These are phyloP conservation scores for Catamblyrhynchus diadema DNA, from an alignment of 2,797 vertebrate genomes.

Conservation along the genomic window DNA sequence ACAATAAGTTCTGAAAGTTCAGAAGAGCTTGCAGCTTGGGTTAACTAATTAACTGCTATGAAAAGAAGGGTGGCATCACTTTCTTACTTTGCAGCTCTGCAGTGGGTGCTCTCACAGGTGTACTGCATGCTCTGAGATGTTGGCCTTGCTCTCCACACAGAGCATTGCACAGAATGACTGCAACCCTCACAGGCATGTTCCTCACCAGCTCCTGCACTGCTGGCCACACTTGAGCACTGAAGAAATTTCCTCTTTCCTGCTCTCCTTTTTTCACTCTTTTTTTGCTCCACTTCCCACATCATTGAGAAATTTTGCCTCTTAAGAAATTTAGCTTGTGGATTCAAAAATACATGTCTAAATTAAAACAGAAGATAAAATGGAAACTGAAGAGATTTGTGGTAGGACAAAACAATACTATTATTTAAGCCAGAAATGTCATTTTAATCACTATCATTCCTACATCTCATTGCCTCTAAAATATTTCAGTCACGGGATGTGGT, in stretches of 20 bases:
- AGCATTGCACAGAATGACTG: not conserved
- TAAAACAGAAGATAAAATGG: not conserved
- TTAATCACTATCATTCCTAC: not conserved
- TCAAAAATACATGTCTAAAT: not conserved
- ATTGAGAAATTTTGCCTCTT: not conserved
- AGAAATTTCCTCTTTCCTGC: not conserved
- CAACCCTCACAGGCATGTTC: accelerated
- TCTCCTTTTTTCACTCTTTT: not conserved
- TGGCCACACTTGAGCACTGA: not conserved
- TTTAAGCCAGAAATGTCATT: not conserved
- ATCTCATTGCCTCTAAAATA: not conserved
- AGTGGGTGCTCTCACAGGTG: not conserved
- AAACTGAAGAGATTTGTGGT: not conserved
- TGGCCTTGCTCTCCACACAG: accelerated
- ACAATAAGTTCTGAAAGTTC: not conserved
- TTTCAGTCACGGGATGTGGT: not conserved
- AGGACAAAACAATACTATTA: not conserved
- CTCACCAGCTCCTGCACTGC: not conserved
- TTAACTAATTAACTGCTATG: not conserved
- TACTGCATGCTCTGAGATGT: accelerated
- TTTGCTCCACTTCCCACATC: not conserved
- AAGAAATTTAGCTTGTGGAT: not conserved
- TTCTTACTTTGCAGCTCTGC: not conserved
- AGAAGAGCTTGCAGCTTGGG: not conserved
- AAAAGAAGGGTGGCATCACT: not conserved